phyloP scores from a whole-genome alignment of 1,140 invertebrate species.

The Hylyphantes graminicola region DNA sequence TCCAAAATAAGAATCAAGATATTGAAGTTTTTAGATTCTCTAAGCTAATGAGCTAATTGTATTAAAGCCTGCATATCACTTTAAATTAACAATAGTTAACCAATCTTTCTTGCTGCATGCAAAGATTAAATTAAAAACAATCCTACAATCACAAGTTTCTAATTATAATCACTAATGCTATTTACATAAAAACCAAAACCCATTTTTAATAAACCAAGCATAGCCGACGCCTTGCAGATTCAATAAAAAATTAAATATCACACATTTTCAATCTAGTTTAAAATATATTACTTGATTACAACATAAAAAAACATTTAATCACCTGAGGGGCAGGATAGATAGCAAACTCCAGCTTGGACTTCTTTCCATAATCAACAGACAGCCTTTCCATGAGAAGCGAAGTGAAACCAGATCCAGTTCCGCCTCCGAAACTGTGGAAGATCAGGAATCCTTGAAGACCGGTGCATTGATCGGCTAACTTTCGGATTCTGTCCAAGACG shows the following conservation, averaged over 20 bases:
- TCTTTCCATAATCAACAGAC: conserved; percentile 90
- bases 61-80: too few relatives aligned
- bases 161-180: too few relatives aligned
- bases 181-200: too few relatives aligned
- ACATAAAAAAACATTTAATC: conserved; percentile 4
- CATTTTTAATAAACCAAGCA: too few relatives aligned
- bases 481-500: conserved; percentile 80
- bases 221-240: too few relatives aligned
- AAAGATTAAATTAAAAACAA: too few relatives aligned
- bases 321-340: conserved; percentile 87
- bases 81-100: too few relatives aligned
- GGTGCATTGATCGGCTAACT: conserved; percentile 86
- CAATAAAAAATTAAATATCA: too few relatives aligned
- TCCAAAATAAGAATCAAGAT: not conserved
- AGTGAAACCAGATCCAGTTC: conserved; percentile 88
- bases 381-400: conserved; percentile 88
- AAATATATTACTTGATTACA: not conserved
- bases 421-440: conserved; percentile 91
- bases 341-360: conserved; percentile 88
- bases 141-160: too few relatives aligned
- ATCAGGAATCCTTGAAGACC: conserved; percentile 88
- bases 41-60: too few relatives aligned
- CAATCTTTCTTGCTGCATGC: too few relatives aligned
- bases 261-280: not conserved
- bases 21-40: too few relatives aligned